Percentiles rank a stretch among this genome's conserved stretches.
phyloP scores from a whole-genome alignment of 2,797 vertebrate genomes.

The Eulemur albifrons region DNA sequence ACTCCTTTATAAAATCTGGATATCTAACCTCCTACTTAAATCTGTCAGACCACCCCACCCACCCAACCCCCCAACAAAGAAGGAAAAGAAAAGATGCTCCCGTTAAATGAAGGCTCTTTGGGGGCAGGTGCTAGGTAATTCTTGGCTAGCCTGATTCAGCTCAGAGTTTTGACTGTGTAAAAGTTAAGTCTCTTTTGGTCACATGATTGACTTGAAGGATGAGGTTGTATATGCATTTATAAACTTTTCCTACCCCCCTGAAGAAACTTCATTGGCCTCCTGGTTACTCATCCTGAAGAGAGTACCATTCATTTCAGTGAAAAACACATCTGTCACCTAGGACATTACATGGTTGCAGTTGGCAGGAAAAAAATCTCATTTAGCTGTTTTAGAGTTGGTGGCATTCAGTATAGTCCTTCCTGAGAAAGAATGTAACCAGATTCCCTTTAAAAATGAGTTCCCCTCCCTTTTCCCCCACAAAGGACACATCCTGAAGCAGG shows the following conservation, averaged over 20 bases:
- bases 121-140: constrained; percentile 70
- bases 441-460: constrained; percentile 81
- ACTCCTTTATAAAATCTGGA: constrained; percentile 54
- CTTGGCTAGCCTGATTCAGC: constrained; percentile 67
- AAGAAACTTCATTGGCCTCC: constrained; percentile 85
- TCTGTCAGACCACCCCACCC: constrained; percentile 18
- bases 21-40: constrained; percentile 47
- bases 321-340: constrained; percentile 78
- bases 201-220: constrained; percentile 70
- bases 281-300: constrained; percentile 82
- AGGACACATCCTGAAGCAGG: constrained; percentile 80
- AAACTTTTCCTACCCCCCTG: constrained; percentile 78
- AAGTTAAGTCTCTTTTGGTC: constrained; percentile 74
- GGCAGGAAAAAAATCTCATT: constrained; percentile 76
- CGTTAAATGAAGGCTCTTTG: constrained; percentile 77
- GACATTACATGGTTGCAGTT: constrained; percentile 77
- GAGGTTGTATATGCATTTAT: constrained; percentile 68
- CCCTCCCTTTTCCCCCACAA: constrained; percentile 72
- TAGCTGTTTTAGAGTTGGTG: constrained; percentile 81
- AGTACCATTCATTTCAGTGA: constrained; percentile 79
- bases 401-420: constrained; percentile 79
- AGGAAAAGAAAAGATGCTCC: constrained; percentile 62
- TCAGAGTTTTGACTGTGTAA: constrained; percentile 77
- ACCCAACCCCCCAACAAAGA: not conserved
- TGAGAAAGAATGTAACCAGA: constrained; percentile 76